These are phyloP conservation scores for Rhodeus uyekii DNA, from an alignment of 2,797 vertebrate genomes.

Conservation along the genomic window DNA sequence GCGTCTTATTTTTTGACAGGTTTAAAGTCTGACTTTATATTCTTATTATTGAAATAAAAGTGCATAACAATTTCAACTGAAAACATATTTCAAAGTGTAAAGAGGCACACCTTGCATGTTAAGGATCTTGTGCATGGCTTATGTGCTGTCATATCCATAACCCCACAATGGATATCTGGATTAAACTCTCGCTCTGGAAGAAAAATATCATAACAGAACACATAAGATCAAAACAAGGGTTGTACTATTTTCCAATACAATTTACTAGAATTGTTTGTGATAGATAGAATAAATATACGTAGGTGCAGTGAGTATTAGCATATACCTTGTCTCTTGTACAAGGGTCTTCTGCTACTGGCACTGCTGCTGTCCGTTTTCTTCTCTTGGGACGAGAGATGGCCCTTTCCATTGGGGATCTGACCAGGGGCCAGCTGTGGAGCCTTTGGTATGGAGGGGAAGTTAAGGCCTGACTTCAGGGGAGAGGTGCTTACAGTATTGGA, in stretches of 20 bases:
- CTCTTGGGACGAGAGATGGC: constrained; percentile 86
- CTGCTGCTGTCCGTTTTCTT: constrained; percentile 83
- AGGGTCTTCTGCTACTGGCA: constrained; percentile 90
- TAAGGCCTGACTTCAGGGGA: constrained; percentile 97
- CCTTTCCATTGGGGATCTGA: constrained; percentile 98
- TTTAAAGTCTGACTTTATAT: too few species aligned
- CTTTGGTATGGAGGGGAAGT: constrained; percentile 99
- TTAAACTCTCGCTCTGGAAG: constrained; percentile 95
- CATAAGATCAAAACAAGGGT: background rate
- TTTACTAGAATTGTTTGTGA: background rate
- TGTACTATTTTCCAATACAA: background rate
- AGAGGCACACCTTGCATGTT: constrained; percentile 91
- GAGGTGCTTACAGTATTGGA: constrained; percentile 83
- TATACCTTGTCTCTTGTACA: constrained; percentile 95
- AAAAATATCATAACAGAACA: constrained; percentile 22
- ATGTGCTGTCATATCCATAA: constrained; percentile 92
- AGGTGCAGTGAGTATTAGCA: background rate
- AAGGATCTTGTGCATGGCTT: constrained; percentile 99
- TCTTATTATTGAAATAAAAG: too few species aligned
- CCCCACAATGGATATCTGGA: constrained; percentile 97
- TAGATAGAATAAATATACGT: background rate
- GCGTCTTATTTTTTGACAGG: background rate
- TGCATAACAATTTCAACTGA: background rate
- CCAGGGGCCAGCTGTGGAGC: constrained; percentile 92
- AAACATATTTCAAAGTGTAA: background rate